These are phyloP conservation scores for Lutjanus campechanus DNA, from an alignment of 2,797 vertebrate genomes.

Conservation along the genomic window DNA sequence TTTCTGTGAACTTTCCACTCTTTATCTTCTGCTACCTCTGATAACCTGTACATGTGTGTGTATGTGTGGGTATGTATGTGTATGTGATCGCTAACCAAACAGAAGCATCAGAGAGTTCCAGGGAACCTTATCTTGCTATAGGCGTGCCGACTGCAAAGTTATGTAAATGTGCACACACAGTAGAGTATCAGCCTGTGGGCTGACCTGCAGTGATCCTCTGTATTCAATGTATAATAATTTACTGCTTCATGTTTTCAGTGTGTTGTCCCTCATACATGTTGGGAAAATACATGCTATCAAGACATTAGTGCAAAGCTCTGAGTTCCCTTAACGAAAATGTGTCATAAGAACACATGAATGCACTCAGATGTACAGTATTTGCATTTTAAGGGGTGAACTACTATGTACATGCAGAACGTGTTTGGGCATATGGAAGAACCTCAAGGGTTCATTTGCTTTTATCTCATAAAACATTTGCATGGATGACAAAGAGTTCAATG, in stretches of 20 bases:
- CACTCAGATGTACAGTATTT: constrained; percentile 14
- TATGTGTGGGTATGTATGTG: constrained; percentile 22
- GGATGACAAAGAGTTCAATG: constrained; percentile 49
- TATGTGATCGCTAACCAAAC: constrained; percentile 64
- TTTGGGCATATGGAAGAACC: constrained; percentile 16
- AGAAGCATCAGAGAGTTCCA: constrained; percentile 74
- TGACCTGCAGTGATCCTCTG: constrained; percentile 45
- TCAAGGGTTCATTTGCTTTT: constrained; percentile 52
- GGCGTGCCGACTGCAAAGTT: constrained; percentile 71
- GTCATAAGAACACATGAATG: not conserved
- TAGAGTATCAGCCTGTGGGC: constrained; percentile 44
- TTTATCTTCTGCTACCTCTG: constrained; percentile 76
- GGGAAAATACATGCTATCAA: not conserved
- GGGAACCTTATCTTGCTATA: constrained; percentile 76
- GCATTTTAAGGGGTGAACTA: constrained; percentile 31
- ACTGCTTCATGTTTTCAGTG: constrained; percentile 10
- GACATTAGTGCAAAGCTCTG: not conserved
- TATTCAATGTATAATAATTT: constrained; percentile 23
- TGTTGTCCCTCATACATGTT: not conserved
- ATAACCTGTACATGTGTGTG: constrained; percentile 72
- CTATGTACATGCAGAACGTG: constrained; percentile 19
- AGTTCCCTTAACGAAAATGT: not conserved
- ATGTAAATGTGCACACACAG: constrained; percentile 76
- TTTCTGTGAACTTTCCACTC: constrained; percentile 82
- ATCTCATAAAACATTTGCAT: constrained; percentile 70